Conservation (phyloP, 2,113 vertebrate species). For the Pionites leucogaster region DNA sequence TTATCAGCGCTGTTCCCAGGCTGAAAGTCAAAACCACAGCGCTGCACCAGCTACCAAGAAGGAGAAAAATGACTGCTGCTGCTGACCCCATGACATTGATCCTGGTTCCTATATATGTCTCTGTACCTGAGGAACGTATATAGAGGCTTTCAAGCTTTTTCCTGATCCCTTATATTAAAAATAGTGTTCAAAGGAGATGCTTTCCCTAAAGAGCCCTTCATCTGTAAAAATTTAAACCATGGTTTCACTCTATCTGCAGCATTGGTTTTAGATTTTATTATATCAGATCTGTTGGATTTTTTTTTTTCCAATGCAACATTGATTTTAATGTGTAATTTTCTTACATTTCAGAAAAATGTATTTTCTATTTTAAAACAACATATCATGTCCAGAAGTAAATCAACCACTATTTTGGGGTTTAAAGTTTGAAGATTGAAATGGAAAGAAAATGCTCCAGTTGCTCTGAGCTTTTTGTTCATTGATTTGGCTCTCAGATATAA, state of each 20-base stretch:
- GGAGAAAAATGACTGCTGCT: too few species aligned
- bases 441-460: neutral
- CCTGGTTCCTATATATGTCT: neutral
- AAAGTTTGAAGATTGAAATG: neutral
- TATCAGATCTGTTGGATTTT: neutral
- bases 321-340: neutral
- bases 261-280: neutral
- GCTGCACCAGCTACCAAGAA: too few species aligned
- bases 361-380: neutral
- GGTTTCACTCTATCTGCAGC: neutral
- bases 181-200: neutral
- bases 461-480: neutral
- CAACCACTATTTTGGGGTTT: neutral
- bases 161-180: neutral
- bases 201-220: neutral
- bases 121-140: neutral
- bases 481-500: neutral
- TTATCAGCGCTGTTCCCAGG: too few species aligned
- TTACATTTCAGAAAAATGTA: neutral
- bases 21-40: too few species aligned
- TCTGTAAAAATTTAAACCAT: neutral
- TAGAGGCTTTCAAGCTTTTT: neutral
- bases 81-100: neutral
- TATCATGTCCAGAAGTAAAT: neutral
- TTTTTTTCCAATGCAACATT: neutral